phyloP scores from a whole-genome alignment of 2,888 invertebrate genomes.

The Agrochola litura region DNA sequence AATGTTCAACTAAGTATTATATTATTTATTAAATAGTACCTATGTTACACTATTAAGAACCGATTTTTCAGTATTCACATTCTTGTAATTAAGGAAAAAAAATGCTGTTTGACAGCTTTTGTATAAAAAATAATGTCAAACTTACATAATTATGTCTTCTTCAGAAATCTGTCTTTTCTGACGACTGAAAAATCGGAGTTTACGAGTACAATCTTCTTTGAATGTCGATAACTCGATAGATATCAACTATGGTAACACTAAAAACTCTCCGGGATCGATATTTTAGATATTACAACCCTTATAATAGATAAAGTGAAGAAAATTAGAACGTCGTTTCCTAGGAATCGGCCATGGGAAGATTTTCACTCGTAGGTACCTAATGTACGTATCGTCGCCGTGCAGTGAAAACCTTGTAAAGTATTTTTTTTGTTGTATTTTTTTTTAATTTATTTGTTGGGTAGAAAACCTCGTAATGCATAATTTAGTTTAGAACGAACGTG shows the following conservation, averaged over 20 bases:
- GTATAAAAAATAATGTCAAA: neutral
- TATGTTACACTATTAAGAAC: neutral
- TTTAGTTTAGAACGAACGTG: no score
- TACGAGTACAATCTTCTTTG: neutral
- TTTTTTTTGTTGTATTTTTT: no score
- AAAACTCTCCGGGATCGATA: neutral
- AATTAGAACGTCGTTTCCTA: conserved; percentile 6
- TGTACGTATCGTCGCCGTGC: no score
- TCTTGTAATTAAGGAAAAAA: neutral
- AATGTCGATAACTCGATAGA: neutral
- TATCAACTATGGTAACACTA: neutral
- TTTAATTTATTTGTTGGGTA: no score
- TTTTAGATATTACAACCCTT: neutral
- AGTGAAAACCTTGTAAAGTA: no score
- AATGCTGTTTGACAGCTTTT: neutral
- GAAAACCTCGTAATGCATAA: no score
- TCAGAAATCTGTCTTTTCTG: neutral
- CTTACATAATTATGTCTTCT: neutral
- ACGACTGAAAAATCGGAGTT: neutral
- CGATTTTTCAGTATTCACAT: neutral
- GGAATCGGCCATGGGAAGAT: neutral
- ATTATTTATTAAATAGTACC: neutral
- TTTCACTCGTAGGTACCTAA: neutral
- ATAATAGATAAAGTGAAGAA: neutral
- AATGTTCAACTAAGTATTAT: neutral